Conservation (phyloP, 2,797 vertebrate species). For the Hozukius guyotensis region DNA sequence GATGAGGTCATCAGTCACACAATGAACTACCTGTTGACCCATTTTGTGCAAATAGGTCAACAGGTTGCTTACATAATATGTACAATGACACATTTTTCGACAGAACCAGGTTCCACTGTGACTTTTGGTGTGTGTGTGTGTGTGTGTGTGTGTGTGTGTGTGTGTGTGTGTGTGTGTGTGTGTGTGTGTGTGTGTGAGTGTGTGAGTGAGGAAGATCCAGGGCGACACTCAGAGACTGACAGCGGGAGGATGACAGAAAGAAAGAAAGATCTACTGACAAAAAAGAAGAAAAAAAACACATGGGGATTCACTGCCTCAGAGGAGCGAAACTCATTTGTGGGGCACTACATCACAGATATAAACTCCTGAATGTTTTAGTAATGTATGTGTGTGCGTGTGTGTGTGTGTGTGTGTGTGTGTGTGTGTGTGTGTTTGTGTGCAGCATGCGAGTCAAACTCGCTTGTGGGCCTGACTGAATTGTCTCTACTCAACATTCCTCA, state of each 20-base stretch:
- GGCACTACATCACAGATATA: slow-evolving; percentile 41
- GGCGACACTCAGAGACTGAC: neutral
- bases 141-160: no score
- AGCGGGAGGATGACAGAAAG: neutral
- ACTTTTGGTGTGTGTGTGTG: neutral
- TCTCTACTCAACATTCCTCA: slow-evolving; percentile 57
- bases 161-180: no score
- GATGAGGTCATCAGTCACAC: slow-evolving; percentile 59
- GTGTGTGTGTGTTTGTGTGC: slow-evolving; percentile 10
- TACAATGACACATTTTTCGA: neutral
- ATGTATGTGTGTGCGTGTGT: slow-evolving; percentile 7
- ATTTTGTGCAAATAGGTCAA: slow-evolving; percentile 56
- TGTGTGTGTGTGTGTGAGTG: accelerated
- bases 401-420: slow-evolving; percentile 7
- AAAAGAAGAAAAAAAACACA: neutral
- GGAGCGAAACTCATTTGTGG: slow-evolving; percentile 29
- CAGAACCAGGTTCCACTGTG: neutral
- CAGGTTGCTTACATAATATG: slow-evolving; percentile 23
- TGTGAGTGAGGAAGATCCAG: neutral
- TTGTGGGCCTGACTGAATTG: slow-evolving; percentile 47
- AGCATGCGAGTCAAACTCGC: slow-evolving; percentile 30
- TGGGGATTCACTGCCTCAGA: slow-evolving; percentile 13
- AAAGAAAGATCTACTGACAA: slow-evolving; percentile 1
- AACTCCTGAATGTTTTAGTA: slow-evolving; percentile 8
- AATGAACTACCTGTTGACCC: slow-evolving; percentile 49